These are phyloP conservation scores for Probaryconus sp. DNA, from an alignment of 1,140 invertebrate genomes.

Conservation along the genomic window DNA sequence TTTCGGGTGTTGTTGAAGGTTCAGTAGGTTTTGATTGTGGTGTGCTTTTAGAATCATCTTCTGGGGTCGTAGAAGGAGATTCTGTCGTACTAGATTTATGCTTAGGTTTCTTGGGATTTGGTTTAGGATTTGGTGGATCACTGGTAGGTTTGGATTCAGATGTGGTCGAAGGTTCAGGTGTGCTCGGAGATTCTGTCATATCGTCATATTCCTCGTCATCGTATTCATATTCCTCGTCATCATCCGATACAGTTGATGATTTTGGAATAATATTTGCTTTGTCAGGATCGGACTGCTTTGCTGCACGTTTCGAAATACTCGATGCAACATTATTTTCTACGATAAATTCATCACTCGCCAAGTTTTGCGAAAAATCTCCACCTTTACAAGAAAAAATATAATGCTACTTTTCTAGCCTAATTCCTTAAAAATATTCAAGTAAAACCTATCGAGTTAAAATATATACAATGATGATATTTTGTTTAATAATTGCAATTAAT, in stretches of 20 bases:
- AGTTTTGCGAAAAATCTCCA: conserved; percentile 25
- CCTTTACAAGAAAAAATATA: conserved; percentile 41
- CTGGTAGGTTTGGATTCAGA: background rate
- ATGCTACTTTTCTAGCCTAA: too few relatives aligned
- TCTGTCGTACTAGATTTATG: conserved; percentile 6
- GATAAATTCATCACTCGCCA: conserved; percentile 5
- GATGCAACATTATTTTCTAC: conserved; percentile 12
- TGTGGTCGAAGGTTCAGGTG: conserved; percentile 14
- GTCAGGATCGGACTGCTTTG: conserved; percentile 31
- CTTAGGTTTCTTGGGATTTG: background rate
- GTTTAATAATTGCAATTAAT: too few relatives aligned
- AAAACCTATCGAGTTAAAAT: conserved; percentile 8
- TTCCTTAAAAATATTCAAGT: conserved; percentile 9
- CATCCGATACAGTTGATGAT: conserved; percentile 32
- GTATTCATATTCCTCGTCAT: conserved; percentile 41
- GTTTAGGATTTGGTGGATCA: background rate
- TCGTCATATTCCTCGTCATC: conserved; percentile 37
- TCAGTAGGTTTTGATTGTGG: conserved; percentile 9
- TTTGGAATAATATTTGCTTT: conserved; percentile 46
- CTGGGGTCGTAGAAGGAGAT: conserved; percentile 4
- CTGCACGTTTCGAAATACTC: conserved; percentile 45
- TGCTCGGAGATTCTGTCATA: conserved; percentile 9
- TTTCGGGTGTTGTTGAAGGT: too few relatives aligned
- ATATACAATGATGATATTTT: too few relatives aligned
- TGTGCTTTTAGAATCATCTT: conserved; percentile 4